Percentiles rank a stretch among this genome's conserved stretches.
Evolutionary conservation across 2,888 invertebrate species (phyloP).

Genomic region (Drosophila cognata): DNA sequence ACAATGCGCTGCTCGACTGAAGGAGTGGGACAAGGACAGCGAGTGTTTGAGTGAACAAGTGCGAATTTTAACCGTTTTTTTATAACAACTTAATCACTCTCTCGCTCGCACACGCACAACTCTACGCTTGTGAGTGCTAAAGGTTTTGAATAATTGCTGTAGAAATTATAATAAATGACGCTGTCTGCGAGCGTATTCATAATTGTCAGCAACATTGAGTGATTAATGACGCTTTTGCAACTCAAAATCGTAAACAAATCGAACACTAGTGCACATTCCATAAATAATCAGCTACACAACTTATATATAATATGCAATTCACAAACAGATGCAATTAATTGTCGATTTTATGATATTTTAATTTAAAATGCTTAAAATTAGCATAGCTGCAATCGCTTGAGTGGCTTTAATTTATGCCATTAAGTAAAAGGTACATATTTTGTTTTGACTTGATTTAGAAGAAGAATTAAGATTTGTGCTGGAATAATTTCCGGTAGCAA

Average conservation of each 20-base stretch:
- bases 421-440: constrained; percentile 12
- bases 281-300: constrained; percentile 5
- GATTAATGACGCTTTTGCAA: constrained; percentile 57
- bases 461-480: constrained; percentile 5
- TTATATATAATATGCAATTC: background rate
- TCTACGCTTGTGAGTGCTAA: constrained; percentile 4
- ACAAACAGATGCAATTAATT: constrained; percentile 49
- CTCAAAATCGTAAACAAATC: constrained; percentile 58
- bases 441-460: constrained; percentile 6
- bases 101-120: constrained; percentile 16
- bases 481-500: constrained; percentile 20
- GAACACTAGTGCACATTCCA: constrained; percentile 22
- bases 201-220: constrained; percentile 56
- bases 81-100: constrained; percentile 4
- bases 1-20: constrained; percentile 19
- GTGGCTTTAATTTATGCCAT: constrained; percentile 39
- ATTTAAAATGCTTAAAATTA: constrained; percentile 55
- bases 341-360: constrained; percentile 65
- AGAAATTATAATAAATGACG: constrained; percentile 26
- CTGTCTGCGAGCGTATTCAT: constrained; percentile 50
- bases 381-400: constrained; percentile 35
- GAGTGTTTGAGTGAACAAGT: background rate
- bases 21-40: constrained; percentile 15
- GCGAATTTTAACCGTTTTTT: constrained; percentile 38
- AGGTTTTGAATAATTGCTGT: constrained; percentile 13